Percentiles rank a stretch among this genome's conserved stretches.
Evolutionary conservation across 2,888 invertebrate species (phyloP).

Genomic region (Nomada goodeniana): DNA sequence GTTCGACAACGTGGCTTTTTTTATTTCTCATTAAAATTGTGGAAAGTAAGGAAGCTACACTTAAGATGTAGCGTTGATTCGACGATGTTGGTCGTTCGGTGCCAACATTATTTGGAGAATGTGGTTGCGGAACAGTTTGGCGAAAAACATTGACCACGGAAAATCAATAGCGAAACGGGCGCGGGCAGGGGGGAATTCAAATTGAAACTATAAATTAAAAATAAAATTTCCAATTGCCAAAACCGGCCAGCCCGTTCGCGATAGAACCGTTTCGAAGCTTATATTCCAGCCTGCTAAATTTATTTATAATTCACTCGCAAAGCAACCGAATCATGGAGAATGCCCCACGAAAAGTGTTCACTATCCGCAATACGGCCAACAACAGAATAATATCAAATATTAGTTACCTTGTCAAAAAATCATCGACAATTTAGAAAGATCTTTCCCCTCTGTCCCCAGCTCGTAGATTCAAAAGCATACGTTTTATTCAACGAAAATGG

Average conservation of each 20-base stretch:
- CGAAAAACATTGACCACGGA: conserved; percentile 22
- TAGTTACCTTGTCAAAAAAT: neutral
- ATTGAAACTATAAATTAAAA: conserved; percentile 46
- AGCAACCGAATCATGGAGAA: conserved; percentile 17
- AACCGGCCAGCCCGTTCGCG: conserved; percentile 20
- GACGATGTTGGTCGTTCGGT: too few relatives aligned
- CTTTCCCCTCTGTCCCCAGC: too few relatives aligned
- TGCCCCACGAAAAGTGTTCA: neutral
- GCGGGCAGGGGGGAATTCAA: neutral
- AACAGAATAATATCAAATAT: neutral
- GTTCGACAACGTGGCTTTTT: too few relatives aligned
- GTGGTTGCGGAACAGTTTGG: neutral
- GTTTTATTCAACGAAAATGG: neutral
- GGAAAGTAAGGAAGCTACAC: too few relatives aligned
- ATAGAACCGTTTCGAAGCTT: conserved; percentile 24
- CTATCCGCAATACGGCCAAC: too few relatives aligned
- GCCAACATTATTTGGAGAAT: neutral
- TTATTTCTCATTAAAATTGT: too few relatives aligned
- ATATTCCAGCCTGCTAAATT: conserved; percentile 17
- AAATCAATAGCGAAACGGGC: conserved; percentile 16
- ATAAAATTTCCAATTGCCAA: conserved; percentile 33
- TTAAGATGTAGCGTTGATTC: too few relatives aligned
- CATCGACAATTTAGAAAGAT: too few relatives aligned
- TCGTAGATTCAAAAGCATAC: too few relatives aligned
- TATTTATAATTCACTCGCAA: conserved; percentile 30